phyloP scores from a whole-genome alignment of 2,113 vertebrate genomes.

The Prunella fulvescens region DNA sequence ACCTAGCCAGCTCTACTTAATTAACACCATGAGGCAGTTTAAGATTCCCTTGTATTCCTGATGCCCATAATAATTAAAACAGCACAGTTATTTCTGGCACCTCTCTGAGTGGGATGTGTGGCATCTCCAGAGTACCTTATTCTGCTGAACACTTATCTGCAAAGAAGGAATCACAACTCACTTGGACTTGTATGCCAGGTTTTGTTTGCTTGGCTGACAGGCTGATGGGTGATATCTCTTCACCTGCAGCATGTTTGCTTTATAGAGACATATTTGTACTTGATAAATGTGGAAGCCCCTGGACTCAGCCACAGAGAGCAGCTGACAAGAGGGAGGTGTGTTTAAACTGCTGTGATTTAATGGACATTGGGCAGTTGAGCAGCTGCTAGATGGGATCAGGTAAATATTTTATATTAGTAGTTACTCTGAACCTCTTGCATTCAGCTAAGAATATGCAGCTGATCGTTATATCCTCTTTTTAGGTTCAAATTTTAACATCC shows the following conservation, averaged over 20 bases:
- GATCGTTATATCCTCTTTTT: neutral
- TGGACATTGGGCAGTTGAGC: neutral
- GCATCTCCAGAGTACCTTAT: neutral
- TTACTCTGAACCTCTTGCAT: neutral
- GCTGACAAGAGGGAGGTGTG: neutral
- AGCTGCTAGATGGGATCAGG: neutral
- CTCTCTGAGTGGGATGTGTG: fast-evolving
- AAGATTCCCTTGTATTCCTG: neutral
- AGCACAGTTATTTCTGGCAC: neutral
- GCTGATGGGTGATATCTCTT: neutral
- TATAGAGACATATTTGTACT: neutral
- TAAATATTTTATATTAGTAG: neutral
- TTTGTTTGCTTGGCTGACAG: neutral
- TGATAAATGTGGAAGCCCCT: neutral
- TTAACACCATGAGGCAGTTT: neutral
- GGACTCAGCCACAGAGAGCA: neutral
- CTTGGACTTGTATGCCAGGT: neutral
- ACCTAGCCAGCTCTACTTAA: neutral
- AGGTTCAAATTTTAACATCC: neutral
- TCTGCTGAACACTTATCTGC: neutral
- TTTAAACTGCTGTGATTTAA: neutral
- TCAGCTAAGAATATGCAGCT: neutral
- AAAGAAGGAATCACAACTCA: neutral
- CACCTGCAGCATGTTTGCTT: neutral
- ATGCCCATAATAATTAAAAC: neutral